A percentile compares a stretch with the other conserved stretches of the same genome.
phyloP scores from a whole-genome alignment of 92 coral and sea anemone genomes.

The Diadumene lineata region DNA sequence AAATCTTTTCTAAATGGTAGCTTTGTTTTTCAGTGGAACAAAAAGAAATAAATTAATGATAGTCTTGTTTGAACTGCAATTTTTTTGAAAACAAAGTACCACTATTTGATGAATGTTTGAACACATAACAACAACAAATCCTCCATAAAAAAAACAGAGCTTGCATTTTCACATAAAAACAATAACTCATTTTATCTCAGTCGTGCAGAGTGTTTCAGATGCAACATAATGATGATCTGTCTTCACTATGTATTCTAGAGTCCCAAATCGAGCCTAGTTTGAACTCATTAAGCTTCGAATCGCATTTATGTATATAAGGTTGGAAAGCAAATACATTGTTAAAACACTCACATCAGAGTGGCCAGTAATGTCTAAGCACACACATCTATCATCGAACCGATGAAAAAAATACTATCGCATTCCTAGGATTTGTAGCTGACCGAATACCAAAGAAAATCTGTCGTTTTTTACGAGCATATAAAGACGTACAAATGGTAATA shows the following conservation, averaged over 20 bases:
- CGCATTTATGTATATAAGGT: slow-evolving; percentile 25
- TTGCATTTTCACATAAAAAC: too few relatives aligned
- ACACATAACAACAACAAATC: neutral
- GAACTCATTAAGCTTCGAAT: slow-evolving; percentile 18
- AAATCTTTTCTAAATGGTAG: neutral
- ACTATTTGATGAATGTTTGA: neutral
- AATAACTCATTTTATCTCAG: neutral
- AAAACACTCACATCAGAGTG: slow-evolving; percentile 13
- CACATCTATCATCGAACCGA: slow-evolving; percentile 24
- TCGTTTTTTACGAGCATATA: neutral
- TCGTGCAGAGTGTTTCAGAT: neutral
- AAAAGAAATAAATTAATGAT: slow-evolving; percentile 8
- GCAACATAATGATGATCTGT: neutral
- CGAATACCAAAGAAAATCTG: neutral
- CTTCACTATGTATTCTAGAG: neutral
- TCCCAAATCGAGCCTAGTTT: neutral
- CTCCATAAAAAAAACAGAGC: too few relatives aligned
- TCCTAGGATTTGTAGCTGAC: neutral
- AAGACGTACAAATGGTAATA: neutral
- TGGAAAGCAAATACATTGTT: slow-evolving; percentile 16
- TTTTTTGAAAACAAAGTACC: neutral
- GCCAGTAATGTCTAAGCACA: neutral
- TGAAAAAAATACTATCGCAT: slow-evolving; percentile 3
- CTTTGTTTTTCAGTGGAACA: neutral
- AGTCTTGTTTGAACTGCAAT: slow-evolving; percentile 4